Percentiles rank a stretch among this genome's conserved stretches.
These are phyloP conservation scores for Ennomos fuscantarius DNA, from an alignment of 2,888 invertebrate species.

Conservation along the genomic window DNA sequence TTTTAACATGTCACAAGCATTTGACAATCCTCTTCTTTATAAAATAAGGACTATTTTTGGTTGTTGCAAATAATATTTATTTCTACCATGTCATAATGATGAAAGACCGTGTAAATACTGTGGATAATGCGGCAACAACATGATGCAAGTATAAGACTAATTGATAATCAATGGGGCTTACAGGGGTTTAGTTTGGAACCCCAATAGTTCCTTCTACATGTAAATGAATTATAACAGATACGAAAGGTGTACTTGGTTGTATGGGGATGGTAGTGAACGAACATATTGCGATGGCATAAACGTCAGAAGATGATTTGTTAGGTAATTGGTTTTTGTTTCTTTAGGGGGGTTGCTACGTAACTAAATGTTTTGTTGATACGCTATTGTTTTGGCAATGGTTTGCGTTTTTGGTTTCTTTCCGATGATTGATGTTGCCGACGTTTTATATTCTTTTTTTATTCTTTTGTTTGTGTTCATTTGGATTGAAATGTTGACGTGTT, in stretches of 20 bases:
- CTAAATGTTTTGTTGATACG: constrained; percentile 74
- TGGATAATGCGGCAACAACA: constrained; percentile 78
- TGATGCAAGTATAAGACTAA: constrained; percentile 81
- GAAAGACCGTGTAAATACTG: constrained; percentile 79
- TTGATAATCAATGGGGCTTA: constrained; percentile 82
- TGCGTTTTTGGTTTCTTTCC: constrained; percentile 44
- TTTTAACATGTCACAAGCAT: constrained; percentile 46
- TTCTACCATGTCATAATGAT: constrained; percentile 70
- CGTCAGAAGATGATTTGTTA: constrained; percentile 83
- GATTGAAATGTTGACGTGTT: constrained; percentile 39
- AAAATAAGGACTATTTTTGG: constrained; percentile 51
- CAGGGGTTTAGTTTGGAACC: constrained; percentile 51
- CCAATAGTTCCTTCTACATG: constrained; percentile 48
- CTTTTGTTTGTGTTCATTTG: constrained; percentile 39
- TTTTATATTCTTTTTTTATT: constrained; percentile 45
- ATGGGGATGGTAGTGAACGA: constrained; percentile 60
- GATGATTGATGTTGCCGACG: constrained; percentile 48
- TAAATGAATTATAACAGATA: constrained; percentile 77
- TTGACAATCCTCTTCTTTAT: constrained; percentile 46
- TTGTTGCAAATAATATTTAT: constrained; percentile 42
- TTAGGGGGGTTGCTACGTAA: constrained; percentile 72
- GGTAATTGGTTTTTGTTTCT: constrained; percentile 81
- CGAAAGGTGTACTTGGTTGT: constrained; percentile 40
- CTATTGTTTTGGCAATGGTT: constrained; percentile 67
- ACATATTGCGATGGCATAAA: constrained; percentile 83